These are phyloP conservation scores for Coendou prehensilis DNA, from an alignment of 2,797 vertebrate genomes.

Conservation along the genomic window DNA sequence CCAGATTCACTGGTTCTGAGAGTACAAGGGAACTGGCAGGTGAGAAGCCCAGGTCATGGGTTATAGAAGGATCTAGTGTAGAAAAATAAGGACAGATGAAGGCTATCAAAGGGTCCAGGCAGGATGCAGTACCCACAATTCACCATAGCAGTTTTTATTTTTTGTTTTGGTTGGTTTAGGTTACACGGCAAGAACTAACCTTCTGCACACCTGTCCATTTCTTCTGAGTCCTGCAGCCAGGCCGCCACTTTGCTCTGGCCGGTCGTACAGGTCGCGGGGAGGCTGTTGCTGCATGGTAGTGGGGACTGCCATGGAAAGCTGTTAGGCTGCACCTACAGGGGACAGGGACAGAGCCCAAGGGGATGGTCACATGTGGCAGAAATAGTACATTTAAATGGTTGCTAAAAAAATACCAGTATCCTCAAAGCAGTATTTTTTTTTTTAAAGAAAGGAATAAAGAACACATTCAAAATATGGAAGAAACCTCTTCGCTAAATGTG, in stretches of 20 bases:
- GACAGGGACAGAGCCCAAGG: not conserved
- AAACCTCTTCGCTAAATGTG: not conserved
- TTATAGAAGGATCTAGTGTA: not conserved
- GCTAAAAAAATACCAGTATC: not conserved
- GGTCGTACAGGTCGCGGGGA: constrained; percentile 96
- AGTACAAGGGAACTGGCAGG: not conserved
- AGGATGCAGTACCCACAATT: not conserved
- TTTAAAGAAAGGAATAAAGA: not conserved
- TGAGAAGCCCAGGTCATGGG: not conserved
- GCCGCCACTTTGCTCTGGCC: constrained; percentile 98
- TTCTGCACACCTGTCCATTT: constrained; percentile 99
- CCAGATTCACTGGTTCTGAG: not conserved
- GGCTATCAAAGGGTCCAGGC: not conserved
- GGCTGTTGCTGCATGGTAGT: constrained; percentile 93
- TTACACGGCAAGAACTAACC: constrained; percentile 88
- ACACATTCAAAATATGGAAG: not conserved
- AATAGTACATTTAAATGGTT: not conserved
- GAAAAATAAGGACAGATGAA: not conserved
- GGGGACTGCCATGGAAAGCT: constrained; percentile 94
- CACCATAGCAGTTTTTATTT: too few relatives aligned
- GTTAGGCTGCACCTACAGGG: constrained; percentile 92
- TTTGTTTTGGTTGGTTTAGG: not conserved
- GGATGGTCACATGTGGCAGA: not conserved
- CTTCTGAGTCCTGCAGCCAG: constrained; percentile 98
- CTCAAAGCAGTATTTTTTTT: not conserved